Percentiles rank a stretch among this genome's conserved stretches.
Evolutionary conservation across 2,797 vertebrate genomes (phyloP).

Genomic region (Megalops cyprinoides): DNA sequence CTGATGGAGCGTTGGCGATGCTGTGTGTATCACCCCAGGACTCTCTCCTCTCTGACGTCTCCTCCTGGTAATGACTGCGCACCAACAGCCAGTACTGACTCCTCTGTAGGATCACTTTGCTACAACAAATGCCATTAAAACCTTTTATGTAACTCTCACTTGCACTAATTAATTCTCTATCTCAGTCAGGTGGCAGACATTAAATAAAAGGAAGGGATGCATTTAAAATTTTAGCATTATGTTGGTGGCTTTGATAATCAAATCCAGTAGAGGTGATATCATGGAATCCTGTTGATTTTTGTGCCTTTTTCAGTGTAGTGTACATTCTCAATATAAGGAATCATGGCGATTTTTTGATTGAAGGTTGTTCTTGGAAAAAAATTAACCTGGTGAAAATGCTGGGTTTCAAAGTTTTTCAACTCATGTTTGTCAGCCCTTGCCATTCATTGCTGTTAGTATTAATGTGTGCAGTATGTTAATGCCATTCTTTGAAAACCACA

Average conservation of each 20-base stretch:
- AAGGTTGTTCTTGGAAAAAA: neutral
- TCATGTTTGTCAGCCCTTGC: neutral
- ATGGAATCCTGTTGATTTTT: conserved; percentile 6
- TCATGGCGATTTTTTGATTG: neutral
- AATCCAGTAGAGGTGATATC: neutral
- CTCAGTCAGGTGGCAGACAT: conserved; percentile 21
- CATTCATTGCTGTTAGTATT: neutral
- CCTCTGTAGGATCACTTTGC: conserved; percentile 6
- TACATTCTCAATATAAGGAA: neutral
- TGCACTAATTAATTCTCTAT: conserved; percentile 23
- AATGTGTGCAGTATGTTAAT: neutral
- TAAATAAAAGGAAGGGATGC: conserved; percentile 16
- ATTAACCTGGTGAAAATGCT: neutral
- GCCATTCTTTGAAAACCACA: neutral
- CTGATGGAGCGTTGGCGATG: neutral
- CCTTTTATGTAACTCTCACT: conserved; percentile 17
- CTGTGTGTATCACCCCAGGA: neutral
- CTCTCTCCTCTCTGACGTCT: conserved; percentile 1
- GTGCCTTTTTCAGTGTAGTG: neutral
- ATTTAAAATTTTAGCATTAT: conserved; percentile 24
- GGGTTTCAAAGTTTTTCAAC: neutral
- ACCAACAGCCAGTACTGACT: neutral
- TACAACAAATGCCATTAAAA: conserved; percentile 23
- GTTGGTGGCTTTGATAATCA: neutral
- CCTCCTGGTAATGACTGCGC: neutral